Base-by-base conservation (phyloP, 2,113 vertebrate species). In the Brachirus orientalis region DNA sequence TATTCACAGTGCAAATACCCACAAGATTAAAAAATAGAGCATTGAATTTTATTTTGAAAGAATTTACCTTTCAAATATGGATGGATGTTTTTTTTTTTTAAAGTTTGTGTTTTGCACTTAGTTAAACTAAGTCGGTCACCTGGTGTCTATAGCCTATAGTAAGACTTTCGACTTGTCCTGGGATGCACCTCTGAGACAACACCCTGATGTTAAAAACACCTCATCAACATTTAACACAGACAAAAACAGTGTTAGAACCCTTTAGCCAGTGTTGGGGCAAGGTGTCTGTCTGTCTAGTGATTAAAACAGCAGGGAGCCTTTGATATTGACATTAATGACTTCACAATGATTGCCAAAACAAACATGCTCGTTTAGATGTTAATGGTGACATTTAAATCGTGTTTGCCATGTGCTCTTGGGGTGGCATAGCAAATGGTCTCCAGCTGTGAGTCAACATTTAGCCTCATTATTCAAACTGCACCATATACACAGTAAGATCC, bases 341-440 rank as follows among this genome's bases (percentile, higher is more conserved):
- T 78, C 54, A 48, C 64, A 55, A 28, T 62, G 37, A 48, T 60
- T 41, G 53, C 58, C 84, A 75, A 85, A 88, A 82, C 80, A 89
- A 88, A 89, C 87, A 82, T 0, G 0, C 59, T 8, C 4, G 33
- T 82, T 79, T 75, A 76, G 61, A 80, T 88, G 87, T 74, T 80
- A 89, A 87, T 85, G 59, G 62, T 8, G 45, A 48, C 0, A 40
- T 61, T 81, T 52, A 56, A 75, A 28, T 38, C 28, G 35, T 10
- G 33, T 62, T 35, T 38, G 45, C 45, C 18, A 11, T 18, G 38
- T 43, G 10, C 40, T 60, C 22, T 35, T 2, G 18, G 60, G 35
- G 10, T n/a, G 35, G 12, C 10, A 1, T 11, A 35, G 7, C 43
- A 12, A 43, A 7, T 14, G 7, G 43, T 55, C 64, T 72, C 55